Evolutionary conservation across 2,113 vertebrate species (phyloP).

Genomic region (Accipiter cooperii): DNA sequence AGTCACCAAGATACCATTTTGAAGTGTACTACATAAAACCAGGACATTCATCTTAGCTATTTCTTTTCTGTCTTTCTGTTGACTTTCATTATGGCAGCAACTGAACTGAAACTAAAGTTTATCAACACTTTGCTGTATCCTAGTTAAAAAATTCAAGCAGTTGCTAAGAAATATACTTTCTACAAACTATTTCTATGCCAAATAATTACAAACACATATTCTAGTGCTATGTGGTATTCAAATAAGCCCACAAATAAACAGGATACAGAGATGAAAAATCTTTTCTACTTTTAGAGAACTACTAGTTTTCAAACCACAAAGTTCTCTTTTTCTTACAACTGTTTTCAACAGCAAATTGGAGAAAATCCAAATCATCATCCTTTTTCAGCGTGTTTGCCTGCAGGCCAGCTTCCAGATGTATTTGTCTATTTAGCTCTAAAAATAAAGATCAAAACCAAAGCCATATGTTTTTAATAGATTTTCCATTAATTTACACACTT

Average conservation of each 20-base stretch:
- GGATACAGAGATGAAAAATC: neutral
- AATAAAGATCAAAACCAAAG: neutral
- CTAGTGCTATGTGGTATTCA: neutral
- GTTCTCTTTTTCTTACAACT: neutral
- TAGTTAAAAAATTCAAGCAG: neutral
- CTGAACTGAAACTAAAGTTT: neutral
- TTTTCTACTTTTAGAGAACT: neutral
- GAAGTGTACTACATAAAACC: neutral
- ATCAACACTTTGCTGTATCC: neutral
- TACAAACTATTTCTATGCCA: neutral
- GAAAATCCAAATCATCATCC: neutral
- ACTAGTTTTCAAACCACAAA: neutral
- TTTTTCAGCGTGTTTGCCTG: neutral
- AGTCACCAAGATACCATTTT: neutral
- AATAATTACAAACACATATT: neutral
- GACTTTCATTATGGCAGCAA: neutral
- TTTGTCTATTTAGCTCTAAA: neutral
- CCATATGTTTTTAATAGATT: neutral
- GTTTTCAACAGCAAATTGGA: neutral
- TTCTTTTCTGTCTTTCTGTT: neutral
- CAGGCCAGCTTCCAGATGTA: neutral
- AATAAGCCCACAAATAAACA: neutral
- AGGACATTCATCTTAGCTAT: neutral
- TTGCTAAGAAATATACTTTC: neutral
- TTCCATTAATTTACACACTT: neutral